phyloP scores from a whole-genome alignment of 2,888 invertebrate species.

The Agonopterix heracliana region DNA sequence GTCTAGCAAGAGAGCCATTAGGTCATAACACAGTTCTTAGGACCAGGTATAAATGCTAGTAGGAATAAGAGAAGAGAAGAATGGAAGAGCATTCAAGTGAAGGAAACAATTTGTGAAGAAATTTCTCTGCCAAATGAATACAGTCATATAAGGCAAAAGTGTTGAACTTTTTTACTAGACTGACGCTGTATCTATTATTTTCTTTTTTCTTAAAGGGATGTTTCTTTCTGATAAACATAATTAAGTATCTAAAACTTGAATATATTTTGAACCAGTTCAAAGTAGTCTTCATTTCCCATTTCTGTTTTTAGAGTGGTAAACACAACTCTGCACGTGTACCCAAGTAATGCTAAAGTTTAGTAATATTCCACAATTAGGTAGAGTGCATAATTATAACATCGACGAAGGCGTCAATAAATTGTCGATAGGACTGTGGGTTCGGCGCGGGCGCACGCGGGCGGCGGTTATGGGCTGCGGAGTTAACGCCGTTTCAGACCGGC shows the following conservation, averaged over 20 bases:
- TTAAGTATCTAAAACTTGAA: background rate
- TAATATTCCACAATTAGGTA: slow-evolving; percentile 25
- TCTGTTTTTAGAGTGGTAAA: background rate
- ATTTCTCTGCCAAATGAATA: too few relatives aligned
- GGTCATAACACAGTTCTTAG: too few relatives aligned
- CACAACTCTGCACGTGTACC: slow-evolving; percentile 5
- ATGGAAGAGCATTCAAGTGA: too few relatives aligned
- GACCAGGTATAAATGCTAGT: too few relatives aligned
- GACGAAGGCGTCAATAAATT: slow-evolving; percentile 36
- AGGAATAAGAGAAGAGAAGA: too few relatives aligned
- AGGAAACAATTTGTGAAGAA: too few relatives aligned
- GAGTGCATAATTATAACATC: slow-evolving; percentile 27
- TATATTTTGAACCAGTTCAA: background rate
- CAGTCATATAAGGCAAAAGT: too few relatives aligned
- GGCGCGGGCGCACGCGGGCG: slow-evolving; percentile 26
- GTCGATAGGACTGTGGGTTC: slow-evolving; percentile 21
- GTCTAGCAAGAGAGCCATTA: too few relatives aligned
- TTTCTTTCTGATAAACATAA: background rate
- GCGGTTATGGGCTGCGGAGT: slow-evolving; percentile 18
- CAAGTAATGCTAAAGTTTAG: slow-evolving; percentile 8
- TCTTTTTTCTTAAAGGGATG: background rate
- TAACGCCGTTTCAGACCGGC: background rate
- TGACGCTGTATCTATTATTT: too few relatives aligned
- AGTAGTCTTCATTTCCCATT: background rate
- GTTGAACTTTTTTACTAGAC: too few relatives aligned